A percentile compares a stretch with the other conserved stretches of the same genome.
These are phyloP conservation scores for Danio albolineatus DNA, from an alignment of 2,797 vertebrate species.

Conservation along the genomic window DNA sequence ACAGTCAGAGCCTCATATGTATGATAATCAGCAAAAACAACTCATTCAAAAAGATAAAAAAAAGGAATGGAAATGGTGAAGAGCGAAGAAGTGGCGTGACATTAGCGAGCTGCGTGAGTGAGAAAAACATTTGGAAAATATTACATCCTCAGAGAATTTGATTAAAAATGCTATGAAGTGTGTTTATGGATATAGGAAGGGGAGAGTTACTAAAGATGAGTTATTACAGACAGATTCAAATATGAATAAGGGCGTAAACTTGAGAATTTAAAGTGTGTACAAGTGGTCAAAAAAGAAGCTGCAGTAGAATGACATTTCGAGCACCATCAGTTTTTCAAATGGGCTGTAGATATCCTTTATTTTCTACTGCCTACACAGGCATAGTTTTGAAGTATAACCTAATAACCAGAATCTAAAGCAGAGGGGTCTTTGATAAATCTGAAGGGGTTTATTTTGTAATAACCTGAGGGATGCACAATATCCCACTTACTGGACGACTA, in stretches of 20 bases:
- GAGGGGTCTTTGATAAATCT: no score
- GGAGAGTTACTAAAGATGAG: background rate
- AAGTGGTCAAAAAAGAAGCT: background rate
- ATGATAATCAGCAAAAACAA: conserved; percentile 23
- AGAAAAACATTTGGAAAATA: background rate
- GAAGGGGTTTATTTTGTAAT: no score
- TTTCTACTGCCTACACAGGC: background rate
- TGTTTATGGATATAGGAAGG: conserved; percentile 3
- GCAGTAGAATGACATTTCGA: background rate
- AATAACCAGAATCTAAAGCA: no score
- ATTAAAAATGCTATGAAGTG: conserved; percentile 15
- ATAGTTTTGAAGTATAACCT: background rate
- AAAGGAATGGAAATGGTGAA: background rate
- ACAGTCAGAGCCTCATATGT: conserved; percentile 16
- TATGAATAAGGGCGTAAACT: background rate
- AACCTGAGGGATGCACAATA: no score
- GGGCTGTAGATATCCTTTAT: no score
- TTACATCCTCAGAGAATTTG: conserved; percentile 18
- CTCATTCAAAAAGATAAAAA: background rate
- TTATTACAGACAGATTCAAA: conserved; percentile 19
- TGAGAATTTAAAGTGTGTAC: background rate
- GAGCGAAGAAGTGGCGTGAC: background rate
- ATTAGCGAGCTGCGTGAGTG: background rate
- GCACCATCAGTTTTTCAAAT: background rate
- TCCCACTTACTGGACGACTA: no score